Base-by-base conservation (phyloP, 2,888 invertebrate species). In the Gasteruption jaculator region DNA sequence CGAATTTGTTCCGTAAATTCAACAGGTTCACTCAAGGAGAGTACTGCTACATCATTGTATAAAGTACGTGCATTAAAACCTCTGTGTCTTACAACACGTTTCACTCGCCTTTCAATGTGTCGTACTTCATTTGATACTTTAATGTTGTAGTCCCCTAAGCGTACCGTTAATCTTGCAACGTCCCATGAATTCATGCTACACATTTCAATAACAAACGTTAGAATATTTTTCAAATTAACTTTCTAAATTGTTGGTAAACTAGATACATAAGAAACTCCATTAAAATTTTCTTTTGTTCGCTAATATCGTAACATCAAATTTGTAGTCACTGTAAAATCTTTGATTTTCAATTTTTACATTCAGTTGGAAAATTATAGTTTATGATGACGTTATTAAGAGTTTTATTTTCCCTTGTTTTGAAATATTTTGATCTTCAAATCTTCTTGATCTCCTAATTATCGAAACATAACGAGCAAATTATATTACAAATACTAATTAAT, bases 121-220 rank as follows among this genome's bases (percentile, higher is more conserved):
- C 79, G 76, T 2, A 85, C 83, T 68, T 91, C 91, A 2, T 77
- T 72, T 58, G 80, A 82, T 1, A 81, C 81, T 57, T 82, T 83
- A 39, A 91, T 90, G 56, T 91, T 86, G 65, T 91, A 80, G 65
- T 91, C 91, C 6, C 90, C 91, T 11, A 91, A 74, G 50, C 86
- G 78, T 0, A 86, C 88, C 2, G 86, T 87, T 40, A 91, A 61
- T 37, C 87, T 78, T 0, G 90, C 86, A 1, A 91, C 90, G 64
- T 91, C 91, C 85, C 86, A 87, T 1, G 89, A 86, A 37, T 83
- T 87, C 91, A 91, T 91, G 56, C 91, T 91, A 24, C 24, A 24
- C n/a, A 8, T 24, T 24, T 24, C 10, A n/a, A 21, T 19, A 19
- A 15, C 12, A 8, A 36, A 29, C 4, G 24, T 18, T 2, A 41